Evolutionary conservation across 2,113 vertebrate genomes (phyloP), one percentile per base, ranked within the genome.

Genomic region (Corythornis vintsioides): DNA sequence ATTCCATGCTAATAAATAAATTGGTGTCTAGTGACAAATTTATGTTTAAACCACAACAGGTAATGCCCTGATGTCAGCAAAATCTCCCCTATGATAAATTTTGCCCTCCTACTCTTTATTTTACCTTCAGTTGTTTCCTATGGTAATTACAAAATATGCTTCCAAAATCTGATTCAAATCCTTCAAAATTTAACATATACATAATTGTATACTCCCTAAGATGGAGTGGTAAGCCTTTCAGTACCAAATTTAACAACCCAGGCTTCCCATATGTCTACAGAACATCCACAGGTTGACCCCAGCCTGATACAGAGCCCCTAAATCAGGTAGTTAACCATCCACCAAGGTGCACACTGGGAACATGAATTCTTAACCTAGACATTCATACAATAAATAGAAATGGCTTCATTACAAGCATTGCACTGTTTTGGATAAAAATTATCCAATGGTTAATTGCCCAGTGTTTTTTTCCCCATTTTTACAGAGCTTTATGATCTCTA

Each of bases 171-270:
- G 57, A 28, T 20, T n/a, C 20, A 64, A 61, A 18, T 53, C 42
- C 14, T 69, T 48, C 11, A 48, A 18, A 67, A 64, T 33, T 26
- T 18, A 82, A 29, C 19, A 7, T 0, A 0, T 50, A 50, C 48
- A 24, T 24, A 24, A 13, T 16, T 0, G 0, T 26, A 29, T 11
- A 8, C 42, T 50, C 11, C 64, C n/a, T 63, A 53, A 63, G 3
- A 6, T 1, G 0, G 19, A 29, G 9, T 2, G 6, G 7, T 1
- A 42, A 83, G 52, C 21, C 31, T 66, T 28, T 25, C 24, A 26
- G 31, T 65, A 42, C 14, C 61, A 74, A 20, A 74, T 42, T 29
- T n/a, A 40, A 14, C 52, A 86, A 33, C 38, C 31, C 57, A 71
- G 31, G 38, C 21, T 75, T 81, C 61, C 64, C 21, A 10, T 48